Evolutionary conservation across 2,888 invertebrate genomes (phyloP).

Genomic region (Agonopterix arenella): DNA sequence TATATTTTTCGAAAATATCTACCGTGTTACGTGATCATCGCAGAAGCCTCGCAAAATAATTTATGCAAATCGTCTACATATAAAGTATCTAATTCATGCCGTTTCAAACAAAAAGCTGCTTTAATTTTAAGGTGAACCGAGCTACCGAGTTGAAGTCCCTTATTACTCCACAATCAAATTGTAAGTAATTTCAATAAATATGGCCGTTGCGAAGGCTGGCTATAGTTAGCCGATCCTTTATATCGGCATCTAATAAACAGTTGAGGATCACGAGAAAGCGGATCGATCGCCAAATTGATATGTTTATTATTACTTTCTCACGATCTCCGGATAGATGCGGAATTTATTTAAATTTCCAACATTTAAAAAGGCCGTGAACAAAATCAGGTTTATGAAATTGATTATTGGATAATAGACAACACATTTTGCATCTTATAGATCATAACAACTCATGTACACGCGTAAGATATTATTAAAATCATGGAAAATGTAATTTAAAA

Average conservation of each 20-base stretch:
- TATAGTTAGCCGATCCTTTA: constrained; percentile 59
- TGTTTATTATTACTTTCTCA: constrained; percentile 75
- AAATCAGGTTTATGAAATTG: no score
- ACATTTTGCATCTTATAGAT: no score
- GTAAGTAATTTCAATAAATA: constrained; percentile 76
- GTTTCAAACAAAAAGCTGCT: constrained; percentile 55
- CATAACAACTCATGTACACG: no score
- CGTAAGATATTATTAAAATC: no score
- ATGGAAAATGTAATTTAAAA: no score
- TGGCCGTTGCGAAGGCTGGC: constrained; percentile 41
- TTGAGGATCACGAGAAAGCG: constrained; percentile 71
- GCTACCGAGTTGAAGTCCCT: constrained; percentile 61
- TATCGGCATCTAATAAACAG: constrained; percentile 69
- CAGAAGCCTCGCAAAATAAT: constrained; percentile 9
- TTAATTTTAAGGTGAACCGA: constrained; percentile 55
- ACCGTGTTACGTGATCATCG: constrained; percentile 4
- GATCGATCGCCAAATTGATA: constrained; percentile 68
- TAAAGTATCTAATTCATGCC: constrained; percentile 61
- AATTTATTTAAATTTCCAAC: neutral
- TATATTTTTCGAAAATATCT: neutral
- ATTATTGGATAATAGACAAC: no score
- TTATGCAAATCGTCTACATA: constrained; percentile 33
- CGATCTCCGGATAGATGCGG: constrained; percentile 43
- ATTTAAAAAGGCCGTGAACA: no score
- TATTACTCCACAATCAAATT: constrained; percentile 71